Percentiles rank a stretch among this genome's conserved stretches.
Conservation (phyloP, 1,140 invertebrate species). For the Pristionchus pacificus region DNA sequence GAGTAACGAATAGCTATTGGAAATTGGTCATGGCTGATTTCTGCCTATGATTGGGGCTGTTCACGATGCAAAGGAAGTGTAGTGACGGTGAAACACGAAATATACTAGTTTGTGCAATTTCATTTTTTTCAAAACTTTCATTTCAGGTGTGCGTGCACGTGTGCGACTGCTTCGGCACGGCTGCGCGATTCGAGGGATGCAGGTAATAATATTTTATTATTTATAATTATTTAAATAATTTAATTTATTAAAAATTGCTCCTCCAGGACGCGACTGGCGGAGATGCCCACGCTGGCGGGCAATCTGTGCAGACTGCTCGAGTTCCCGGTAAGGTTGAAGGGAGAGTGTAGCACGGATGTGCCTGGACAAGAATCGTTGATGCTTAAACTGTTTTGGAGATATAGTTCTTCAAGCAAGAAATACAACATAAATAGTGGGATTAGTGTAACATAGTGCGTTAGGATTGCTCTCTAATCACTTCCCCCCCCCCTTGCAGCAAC, state of each 20-base stretch:
- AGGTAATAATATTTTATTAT: too few species aligned
- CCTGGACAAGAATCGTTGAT: neutral
- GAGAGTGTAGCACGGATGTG: neutral
- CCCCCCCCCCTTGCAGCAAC: conserved; percentile 63
- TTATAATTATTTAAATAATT: too few species aligned
- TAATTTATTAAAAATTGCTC: too few species aligned
- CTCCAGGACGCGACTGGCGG: conserved; percentile 72
- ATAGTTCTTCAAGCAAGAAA: neutral
- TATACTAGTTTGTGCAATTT: conserved; percentile 3
- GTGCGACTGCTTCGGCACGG: conserved; percentile 84
- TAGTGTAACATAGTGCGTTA: neutral
- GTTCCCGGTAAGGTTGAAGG: conserved; percentile 71
- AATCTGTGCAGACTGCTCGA: conserved; percentile 84
- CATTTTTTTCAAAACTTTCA: conserved; percentile 64
- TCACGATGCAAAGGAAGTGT: too few species aligned
- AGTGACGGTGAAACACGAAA: too few species aligned
- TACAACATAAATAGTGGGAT: neutral
- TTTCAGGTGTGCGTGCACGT: conserved; percentile 89
- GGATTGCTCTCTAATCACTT: neutral
- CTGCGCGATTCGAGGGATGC: conserved; percentile 86
- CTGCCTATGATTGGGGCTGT: too few species aligned
- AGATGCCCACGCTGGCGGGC: conserved; percentile 77
- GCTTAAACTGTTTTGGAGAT: neutral
- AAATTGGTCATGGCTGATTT: too few species aligned
- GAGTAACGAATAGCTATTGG: too few species aligned